Evolutionary conservation across 1,140 invertebrate species (phyloP).

Genomic region (Semibalanus balanoides): DNA sequence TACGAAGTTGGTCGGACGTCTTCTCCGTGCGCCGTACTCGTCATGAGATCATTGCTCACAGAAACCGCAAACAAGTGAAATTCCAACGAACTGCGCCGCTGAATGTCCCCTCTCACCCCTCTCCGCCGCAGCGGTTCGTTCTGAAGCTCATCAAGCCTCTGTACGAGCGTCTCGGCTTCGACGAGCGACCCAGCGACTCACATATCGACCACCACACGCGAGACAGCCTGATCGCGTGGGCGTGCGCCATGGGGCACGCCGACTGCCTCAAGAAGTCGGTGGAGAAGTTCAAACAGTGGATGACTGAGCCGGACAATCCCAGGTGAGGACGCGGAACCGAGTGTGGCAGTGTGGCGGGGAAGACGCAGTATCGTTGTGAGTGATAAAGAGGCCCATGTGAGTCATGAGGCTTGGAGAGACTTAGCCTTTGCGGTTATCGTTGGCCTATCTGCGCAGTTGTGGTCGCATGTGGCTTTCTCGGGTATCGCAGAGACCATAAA

Average conservation of each 20-base stretch:
- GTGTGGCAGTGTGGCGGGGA: no score
- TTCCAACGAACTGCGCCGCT: background rate
- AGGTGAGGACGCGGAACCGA: slow-evolving; percentile 18
- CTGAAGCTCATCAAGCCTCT: slow-evolving; percentile 17
- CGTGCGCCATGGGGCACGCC: slow-evolving; percentile 16
- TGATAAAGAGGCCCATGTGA: background rate
- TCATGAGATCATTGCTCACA: no score
- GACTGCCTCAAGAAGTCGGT: slow-evolving; percentile 24
- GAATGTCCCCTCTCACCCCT: no score
- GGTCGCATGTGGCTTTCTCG: no score
- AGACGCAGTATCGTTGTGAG: no score
- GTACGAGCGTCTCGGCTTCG: slow-evolving; percentile 20
- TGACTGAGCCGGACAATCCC: slow-evolving; percentile 21
- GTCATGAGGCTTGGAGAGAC: no score
- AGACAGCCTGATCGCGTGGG: slow-evolving; percentile 16
- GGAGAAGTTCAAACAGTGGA: slow-evolving; percentile 24
- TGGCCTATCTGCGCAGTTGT: no score
- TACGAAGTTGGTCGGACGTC: no score
- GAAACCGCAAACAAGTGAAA: no score
- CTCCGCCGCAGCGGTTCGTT: slow-evolving; percentile 14
- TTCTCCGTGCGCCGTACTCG: no score
- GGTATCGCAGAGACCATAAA: no score
- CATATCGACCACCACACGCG: slow-evolving; percentile 18
- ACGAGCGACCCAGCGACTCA: slow-evolving; percentile 14
- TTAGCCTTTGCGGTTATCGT: no score